Evolutionary conservation across 2,113 vertebrate species (phyloP).

Genomic region (Pterocles burchelli): DNA sequence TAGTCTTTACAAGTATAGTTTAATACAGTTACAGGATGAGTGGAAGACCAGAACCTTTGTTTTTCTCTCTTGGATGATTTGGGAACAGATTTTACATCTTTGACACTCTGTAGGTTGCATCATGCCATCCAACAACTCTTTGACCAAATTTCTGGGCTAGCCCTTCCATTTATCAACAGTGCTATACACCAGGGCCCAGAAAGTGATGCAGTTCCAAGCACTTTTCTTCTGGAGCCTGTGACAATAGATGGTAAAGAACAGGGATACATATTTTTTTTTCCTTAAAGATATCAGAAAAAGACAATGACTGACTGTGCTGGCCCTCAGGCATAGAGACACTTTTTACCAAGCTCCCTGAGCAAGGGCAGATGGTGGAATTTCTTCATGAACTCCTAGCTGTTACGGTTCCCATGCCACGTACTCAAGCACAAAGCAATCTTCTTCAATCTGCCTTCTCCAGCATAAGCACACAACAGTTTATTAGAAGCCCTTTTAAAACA

Average conservation of each 20-base stretch:
- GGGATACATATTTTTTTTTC: not conserved
- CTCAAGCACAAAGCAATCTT: not conserved
- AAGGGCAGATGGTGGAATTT: not conserved
- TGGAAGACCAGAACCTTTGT: rapidly evolving
- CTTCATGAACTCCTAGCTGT: not conserved
- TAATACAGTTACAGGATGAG: not conserved
- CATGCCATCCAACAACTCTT: not conserved
- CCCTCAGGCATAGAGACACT: not conserved
- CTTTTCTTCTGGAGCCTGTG: not conserved
- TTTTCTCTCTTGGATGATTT: not conserved
- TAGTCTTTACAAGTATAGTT: not conserved
- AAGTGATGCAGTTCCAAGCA: not conserved
- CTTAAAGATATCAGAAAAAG: not conserved
- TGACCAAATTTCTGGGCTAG: not conserved
- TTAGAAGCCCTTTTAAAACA: not conserved
- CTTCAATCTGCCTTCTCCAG: not conserved
- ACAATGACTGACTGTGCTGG: not conserved
- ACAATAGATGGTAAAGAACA: not conserved
- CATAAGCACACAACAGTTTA: not conserved
- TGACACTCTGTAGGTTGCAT: not conserved
- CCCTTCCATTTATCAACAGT: not conserved
- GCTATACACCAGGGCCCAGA: rapidly evolving
- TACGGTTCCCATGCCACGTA: no score
- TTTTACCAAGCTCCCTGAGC: not conserved
- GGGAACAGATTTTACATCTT: not conserved